Evolutionary conservation across 2,113 vertebrate genomes (phyloP).

Genomic region (Takifugu bimaculatus): DNA sequence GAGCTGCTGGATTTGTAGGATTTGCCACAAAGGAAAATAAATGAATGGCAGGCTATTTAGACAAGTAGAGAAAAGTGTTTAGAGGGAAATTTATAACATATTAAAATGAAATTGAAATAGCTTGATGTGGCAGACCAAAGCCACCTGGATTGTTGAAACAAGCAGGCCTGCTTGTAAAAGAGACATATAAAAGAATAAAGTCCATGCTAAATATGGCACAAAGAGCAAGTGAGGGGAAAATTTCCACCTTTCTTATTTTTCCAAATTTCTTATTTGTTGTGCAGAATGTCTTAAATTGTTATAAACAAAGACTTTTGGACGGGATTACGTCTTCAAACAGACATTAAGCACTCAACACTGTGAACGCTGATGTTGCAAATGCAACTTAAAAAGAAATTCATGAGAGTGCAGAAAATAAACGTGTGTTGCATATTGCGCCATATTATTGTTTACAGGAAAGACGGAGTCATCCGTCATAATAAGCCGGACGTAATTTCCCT

Average conservation of each 20-base stretch:
- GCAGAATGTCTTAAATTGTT: not conserved
- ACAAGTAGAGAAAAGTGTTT: conserved; percentile 37
- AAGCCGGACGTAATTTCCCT: not conserved
- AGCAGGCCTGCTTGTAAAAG: conserved; percentile 17
- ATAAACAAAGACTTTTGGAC: not conserved
- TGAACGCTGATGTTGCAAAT: not conserved
- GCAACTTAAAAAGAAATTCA: not conserved
- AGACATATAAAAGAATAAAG: conserved; percentile 15
- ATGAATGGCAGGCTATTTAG: conserved; percentile 34
- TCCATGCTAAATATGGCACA: conserved; percentile 7
- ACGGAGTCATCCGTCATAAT: not conserved
- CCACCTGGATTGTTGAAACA: conserved; percentile 24
- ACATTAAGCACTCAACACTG: not conserved
- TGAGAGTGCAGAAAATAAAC: not conserved
- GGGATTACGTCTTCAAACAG: not conserved
- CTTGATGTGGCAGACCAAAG: conserved; percentile 43
- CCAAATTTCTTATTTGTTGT: conserved; percentile 12
- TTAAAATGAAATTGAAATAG: conserved; percentile 33
- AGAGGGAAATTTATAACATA: conserved; percentile 39
- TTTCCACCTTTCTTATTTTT: conserved; percentile 8
- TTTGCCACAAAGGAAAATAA: conserved; percentile 34
- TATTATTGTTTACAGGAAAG: not conserved
- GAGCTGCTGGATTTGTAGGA: conserved; percentile 42
- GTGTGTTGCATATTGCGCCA: not conserved
- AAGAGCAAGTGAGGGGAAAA: conserved; percentile 10